A percentile compares a stretch with the other conserved stretches of the same genome.
phyloP scores from a whole-genome alignment of 2,797 vertebrate species.

The Danio tinwini region DNA sequence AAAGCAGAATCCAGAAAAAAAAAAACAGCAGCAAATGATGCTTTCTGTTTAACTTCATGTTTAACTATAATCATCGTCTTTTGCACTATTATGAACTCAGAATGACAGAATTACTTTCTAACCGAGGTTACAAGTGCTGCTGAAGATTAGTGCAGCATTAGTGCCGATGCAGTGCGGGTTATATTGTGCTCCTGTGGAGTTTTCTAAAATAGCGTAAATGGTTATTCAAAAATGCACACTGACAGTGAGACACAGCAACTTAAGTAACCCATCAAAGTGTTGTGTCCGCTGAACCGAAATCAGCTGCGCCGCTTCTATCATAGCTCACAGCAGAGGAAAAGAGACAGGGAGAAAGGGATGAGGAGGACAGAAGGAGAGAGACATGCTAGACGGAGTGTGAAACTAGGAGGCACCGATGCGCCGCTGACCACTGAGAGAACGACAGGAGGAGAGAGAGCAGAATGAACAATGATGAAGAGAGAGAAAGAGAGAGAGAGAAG shows the following conservation, averaged over 20 bases:
- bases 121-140: too few species aligned
- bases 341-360: not conserved
- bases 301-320: conserved; percentile 51
- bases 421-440: conserved; percentile 70
- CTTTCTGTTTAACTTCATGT: too few species aligned
- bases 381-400: conserved; percentile 79
- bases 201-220: not conserved
- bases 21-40: too few species aligned
- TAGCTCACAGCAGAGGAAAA: conserved; percentile 37
- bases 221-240: conserved; percentile 27
- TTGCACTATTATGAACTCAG: too few species aligned
- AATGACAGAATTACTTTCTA: too few species aligned
- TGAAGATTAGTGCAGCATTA: too few species aligned
- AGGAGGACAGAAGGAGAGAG: conserved; percentile 64
- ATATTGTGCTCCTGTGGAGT: not conserved
- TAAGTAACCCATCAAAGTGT: conserved; percentile 62
- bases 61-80: too few species aligned
- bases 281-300: conserved; percentile 58
- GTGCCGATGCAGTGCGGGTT: not conserved
- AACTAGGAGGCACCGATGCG: conserved; percentile 78
- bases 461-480: conserved; percentile 38
- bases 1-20: too few species aligned
- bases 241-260: conserved; percentile 53
- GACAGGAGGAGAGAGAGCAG: conserved; percentile 63
- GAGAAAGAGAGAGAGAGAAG: conserved; percentile 35